Percentiles rank a stretch among this genome's conserved stretches.
phyloP scores from a whole-genome alignment of 2,113 vertebrate species.

The Muntiacus muntjak region DNA sequence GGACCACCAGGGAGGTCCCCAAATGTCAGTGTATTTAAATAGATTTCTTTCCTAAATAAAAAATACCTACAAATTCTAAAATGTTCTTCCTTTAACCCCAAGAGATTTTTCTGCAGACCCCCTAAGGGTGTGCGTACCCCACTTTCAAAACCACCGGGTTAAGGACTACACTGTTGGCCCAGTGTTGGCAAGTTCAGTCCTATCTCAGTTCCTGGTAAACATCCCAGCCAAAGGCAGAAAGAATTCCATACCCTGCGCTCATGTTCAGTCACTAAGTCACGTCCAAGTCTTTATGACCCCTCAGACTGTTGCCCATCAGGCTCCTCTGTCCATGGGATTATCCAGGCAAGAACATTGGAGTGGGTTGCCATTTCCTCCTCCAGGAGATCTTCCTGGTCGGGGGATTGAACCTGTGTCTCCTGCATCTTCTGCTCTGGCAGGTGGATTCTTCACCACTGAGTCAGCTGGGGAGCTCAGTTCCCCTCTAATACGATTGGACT shows the following conservation, averaged over 20 bases:
- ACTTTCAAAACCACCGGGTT: not conserved
- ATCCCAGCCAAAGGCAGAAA: not conserved
- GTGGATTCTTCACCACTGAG: not conserved
- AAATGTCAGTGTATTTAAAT: not conserved
- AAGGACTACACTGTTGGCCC: not conserved
- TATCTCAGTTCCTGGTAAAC: not conserved
- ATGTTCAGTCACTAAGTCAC: not conserved
- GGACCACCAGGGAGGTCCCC: not conserved
- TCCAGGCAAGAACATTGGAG: not conserved
- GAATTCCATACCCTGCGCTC: not conserved
- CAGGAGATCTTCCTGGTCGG: not conserved
- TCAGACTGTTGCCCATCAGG: not conserved
- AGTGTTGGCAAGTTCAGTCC: not conserved
- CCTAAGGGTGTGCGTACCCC: accelerated
- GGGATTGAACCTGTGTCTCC: not conserved
- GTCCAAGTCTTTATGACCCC: not conserved
- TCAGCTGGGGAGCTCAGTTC: not conserved
- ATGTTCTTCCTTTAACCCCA: not conserved
- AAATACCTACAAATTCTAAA: not conserved
- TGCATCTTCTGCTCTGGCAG: not conserved
- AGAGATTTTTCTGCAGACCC: not conserved
- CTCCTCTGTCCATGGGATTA: not conserved
- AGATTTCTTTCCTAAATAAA: not conserved
- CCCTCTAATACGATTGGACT: not conserved
- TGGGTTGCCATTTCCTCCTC: not conserved